Evolutionary conservation across 2,797 vertebrate species (phyloP).

Genomic region (Sphenopsis melanotis): DNA sequence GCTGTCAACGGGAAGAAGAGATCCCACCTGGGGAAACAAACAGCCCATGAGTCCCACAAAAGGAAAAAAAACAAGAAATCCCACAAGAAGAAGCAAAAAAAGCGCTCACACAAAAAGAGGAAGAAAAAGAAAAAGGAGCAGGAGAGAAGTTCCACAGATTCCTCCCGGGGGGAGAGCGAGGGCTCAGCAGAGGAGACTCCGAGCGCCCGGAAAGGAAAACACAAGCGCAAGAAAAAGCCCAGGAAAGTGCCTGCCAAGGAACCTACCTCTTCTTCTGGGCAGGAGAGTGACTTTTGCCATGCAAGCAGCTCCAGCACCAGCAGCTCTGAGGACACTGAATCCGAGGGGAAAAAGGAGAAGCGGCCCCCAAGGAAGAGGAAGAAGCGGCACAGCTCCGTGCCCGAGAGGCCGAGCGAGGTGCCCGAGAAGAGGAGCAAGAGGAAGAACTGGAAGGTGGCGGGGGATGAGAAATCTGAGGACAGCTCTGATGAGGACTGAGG

Average conservation of each 20-base stretch:
- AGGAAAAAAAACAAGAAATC: slow-evolving; percentile 88
- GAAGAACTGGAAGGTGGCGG: slow-evolving; percentile 88
- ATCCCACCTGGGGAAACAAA: slow-evolving; percentile 69
- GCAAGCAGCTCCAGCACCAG: slow-evolving; percentile 72
- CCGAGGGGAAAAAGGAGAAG: slow-evolving; percentile 66
- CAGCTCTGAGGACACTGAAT: slow-evolving; percentile 73
- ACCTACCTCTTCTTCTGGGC: slow-evolving; percentile 69
- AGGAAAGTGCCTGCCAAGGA: slow-evolving; percentile 74
- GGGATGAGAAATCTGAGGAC: slow-evolving; percentile 80
- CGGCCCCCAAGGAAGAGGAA: slow-evolving; percentile 64
- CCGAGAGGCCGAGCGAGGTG: slow-evolving; percentile 44
- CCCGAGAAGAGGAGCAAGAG: slow-evolving; percentile 81
- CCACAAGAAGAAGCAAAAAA: slow-evolving; percentile 90
- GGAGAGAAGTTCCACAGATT: slow-evolving; percentile 57
- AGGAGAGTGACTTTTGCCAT: slow-evolving; percentile 74
- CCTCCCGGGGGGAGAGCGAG: slow-evolving; percentile 73
- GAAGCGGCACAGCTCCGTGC: slow-evolving; percentile 20
- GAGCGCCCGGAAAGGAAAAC: slow-evolving; percentile 66
- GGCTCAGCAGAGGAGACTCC: slow-evolving; percentile 66
- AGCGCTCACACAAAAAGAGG: slow-evolving; percentile 79
- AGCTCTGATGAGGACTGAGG: slow-evolving; percentile 81
- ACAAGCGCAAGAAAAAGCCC: slow-evolving; percentile 73
- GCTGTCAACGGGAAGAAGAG: slow-evolving; percentile 76
- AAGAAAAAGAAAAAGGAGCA: slow-evolving; percentile 81
- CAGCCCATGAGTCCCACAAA: slow-evolving; percentile 69